These are phyloP conservation scores for Microhierax caerulescens DNA, from an alignment of 2,797 vertebrate species.

Conservation along the genomic window DNA sequence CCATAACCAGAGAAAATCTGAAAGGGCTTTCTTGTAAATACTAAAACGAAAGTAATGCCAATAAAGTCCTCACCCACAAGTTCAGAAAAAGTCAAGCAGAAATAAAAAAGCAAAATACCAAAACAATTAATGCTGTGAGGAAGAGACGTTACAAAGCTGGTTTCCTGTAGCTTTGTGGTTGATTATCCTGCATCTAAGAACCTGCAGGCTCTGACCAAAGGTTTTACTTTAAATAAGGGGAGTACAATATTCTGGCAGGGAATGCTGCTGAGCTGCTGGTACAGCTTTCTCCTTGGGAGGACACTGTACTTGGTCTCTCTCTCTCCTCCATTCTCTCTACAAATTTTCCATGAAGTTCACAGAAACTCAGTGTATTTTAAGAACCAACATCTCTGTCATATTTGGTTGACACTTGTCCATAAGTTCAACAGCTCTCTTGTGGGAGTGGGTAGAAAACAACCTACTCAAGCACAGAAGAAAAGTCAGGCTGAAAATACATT, in stretches of 20 bases:
- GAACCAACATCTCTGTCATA: neutral
- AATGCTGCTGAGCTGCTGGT: neutral
- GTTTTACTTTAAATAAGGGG: neutral
- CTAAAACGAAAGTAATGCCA: neutral
- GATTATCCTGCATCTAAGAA: neutral
- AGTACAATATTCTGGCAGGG: accelerated
- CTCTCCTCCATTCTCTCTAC: neutral
- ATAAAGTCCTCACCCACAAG: neutral
- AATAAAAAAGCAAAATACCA: neutral
- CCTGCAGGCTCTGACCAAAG: neutral
- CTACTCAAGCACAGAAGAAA: neutral
- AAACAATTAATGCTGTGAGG: neutral
- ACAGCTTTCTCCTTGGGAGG: neutral
- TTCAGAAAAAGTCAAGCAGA: neutral
- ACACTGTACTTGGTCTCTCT: accelerated
- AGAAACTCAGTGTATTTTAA: neutral
- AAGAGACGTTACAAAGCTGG: neutral
- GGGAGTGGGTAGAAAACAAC: neutral
- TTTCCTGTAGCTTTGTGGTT: neutral
- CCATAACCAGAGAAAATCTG: neutral
- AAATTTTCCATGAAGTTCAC: neutral
- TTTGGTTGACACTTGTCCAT: neutral
- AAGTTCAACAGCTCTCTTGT: neutral
- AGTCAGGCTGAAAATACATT: neutral
- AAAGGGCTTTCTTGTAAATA: neutral